phyloP scores from a whole-genome alignment of 2,797 vertebrate species.

The Hippopotamyrus pictus region DNA sequence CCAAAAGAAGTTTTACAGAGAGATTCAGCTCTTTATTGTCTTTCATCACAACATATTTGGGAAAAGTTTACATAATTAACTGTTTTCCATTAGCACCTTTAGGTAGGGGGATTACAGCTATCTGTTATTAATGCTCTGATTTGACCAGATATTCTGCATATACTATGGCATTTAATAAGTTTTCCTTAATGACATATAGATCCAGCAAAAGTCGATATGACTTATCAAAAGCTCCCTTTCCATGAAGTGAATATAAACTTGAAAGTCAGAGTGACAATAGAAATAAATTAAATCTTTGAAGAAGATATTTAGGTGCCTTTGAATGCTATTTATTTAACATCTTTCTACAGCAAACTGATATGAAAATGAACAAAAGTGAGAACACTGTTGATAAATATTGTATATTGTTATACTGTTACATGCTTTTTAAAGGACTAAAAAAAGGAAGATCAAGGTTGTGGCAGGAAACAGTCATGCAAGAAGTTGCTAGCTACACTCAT shows the following conservation, averaged over 20 bases:
- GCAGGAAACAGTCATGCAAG: background rate
- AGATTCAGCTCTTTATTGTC: background rate
- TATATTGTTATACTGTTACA: background rate
- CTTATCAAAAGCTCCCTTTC: background rate
- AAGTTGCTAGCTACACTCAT: background rate
- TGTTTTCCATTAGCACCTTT: background rate
- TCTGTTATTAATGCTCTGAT: background rate
- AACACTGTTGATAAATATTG: background rate
- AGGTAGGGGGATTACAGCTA: background rate
- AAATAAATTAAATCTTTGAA: background rate
- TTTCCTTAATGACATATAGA: background rate
- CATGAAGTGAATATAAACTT: background rate
- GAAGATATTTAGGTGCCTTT: background rate
- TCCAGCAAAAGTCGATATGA: background rate
- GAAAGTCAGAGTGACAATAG: background rate
- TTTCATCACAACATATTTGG: background rate
- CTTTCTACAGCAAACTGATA: background rate
- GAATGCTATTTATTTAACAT: background rate
- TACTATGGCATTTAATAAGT: background rate
- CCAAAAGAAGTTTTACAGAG: background rate
- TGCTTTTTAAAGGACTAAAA: background rate
- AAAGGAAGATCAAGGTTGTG: background rate
- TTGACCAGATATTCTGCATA: background rate
- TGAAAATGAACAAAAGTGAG: background rate
- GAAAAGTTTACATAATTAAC: background rate